Evolutionary conservation across 2,113 vertebrate genomes (phyloP).

Genomic region (Plotosus lineatus): DNA sequence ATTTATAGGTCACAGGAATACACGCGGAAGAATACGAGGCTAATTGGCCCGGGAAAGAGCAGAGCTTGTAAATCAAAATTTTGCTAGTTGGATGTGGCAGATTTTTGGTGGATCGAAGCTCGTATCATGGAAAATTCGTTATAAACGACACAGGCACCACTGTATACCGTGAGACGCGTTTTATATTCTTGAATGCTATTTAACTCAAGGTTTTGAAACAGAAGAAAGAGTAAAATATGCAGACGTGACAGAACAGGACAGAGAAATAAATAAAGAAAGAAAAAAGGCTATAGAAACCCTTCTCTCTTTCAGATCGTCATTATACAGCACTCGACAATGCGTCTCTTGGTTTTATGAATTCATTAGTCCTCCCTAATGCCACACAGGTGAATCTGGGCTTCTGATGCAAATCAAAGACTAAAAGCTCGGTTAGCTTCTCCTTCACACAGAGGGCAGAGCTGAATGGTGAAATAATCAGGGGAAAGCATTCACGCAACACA

Average conservation of each 20-base stretch:
- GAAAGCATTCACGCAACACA: slow-evolving; percentile 55
- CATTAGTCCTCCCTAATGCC: slow-evolving; percentile 38
- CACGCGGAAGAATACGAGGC: no score
- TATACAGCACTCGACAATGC: slow-evolving; percentile 3
- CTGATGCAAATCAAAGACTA: slow-evolving; percentile 44
- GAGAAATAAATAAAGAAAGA: background rate
- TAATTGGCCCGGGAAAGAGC: no score
- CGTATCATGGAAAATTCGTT: no score
- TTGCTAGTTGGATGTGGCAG: no score
- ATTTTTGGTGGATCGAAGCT: no score
- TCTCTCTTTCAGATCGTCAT: slow-evolving; percentile 3
- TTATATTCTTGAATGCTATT: no score
- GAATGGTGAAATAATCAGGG: slow-evolving; percentile 63
- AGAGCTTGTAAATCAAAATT: no score
- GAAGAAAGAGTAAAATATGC: background rate
- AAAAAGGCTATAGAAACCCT: background rate
- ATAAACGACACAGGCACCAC: no score
- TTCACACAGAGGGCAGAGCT: slow-evolving; percentile 55
- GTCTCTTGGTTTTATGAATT: slow-evolving; percentile 27
- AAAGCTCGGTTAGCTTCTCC: slow-evolving; percentile 35
- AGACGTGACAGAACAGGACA: background rate
- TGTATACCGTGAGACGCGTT: no score
- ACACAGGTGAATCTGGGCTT: slow-evolving; percentile 24
- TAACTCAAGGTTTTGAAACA: background rate
- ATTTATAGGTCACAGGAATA: no score